These are phyloP conservation scores for Druon quercuslanigerum DNA, from an alignment of 1,140 invertebrate genomes.

Conservation along the genomic window DNA sequence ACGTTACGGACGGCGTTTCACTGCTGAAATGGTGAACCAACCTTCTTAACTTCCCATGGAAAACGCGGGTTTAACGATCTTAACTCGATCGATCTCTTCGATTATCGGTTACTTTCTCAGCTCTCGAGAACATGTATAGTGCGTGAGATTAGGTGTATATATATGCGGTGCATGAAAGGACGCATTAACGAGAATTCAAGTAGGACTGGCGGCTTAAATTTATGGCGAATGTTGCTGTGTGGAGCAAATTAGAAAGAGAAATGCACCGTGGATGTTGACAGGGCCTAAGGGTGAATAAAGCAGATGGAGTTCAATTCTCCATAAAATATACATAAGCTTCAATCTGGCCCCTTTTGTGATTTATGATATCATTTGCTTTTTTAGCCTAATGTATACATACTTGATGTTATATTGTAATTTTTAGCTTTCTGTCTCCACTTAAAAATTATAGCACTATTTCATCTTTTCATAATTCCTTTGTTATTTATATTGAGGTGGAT, in stretches of 20 bases:
- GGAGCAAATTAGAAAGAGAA: conserved; percentile 18
- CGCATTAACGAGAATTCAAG: conserved; percentile 52
- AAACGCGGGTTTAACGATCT: conserved; percentile 3
- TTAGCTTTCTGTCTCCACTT: too few relatives aligned
- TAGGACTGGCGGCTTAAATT: conserved; percentile 40
- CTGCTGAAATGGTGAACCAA: background rate
- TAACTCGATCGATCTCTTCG: conserved; percentile 38
- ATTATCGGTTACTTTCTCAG: conserved; percentile 32
- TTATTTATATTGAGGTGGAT: too few relatives aligned
- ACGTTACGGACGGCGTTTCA: conserved; percentile 23
- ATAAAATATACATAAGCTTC: conserved; percentile 34
- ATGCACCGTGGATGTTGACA: conserved; percentile 24
- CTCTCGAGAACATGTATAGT: background rate
- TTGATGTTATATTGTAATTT: background rate
- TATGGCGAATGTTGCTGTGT: conserved; percentile 35
- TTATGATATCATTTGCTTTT: conserved; percentile 2
- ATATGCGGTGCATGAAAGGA: conserved; percentile 5
- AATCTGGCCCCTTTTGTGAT: conserved; percentile 15
- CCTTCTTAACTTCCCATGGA: background rate
- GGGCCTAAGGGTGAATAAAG: conserved; percentile 14
- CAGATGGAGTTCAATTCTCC: conserved; percentile 33
- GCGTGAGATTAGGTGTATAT: background rate
- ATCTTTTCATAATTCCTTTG: too few relatives aligned
- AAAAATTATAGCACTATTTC: too few relatives aligned
- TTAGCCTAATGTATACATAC: background rate